Conservation (phyloP, 2,113 vertebrate genomes). For the Brachyistius frenatus region DNA sequence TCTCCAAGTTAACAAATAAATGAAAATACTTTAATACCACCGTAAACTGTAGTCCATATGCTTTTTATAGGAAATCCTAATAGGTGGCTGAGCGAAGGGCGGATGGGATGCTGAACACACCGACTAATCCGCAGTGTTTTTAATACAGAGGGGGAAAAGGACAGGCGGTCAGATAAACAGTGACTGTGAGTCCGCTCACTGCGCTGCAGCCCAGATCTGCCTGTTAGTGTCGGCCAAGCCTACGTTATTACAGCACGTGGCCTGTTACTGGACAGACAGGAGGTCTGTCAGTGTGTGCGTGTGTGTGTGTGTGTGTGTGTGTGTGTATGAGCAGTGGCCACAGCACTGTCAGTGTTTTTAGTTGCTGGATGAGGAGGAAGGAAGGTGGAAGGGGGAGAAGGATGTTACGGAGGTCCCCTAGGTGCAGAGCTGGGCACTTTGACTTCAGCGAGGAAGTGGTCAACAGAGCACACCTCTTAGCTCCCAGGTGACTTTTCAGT, state of each 20-base stretch:
- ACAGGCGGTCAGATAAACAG: constrained; percentile 70
- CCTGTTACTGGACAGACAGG: constrained; percentile 38
- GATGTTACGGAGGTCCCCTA: constrained; percentile 76
- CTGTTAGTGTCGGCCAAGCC: constrained; percentile 51
- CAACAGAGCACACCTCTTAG: constrained; percentile 54
- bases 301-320: constrained; percentile 1
- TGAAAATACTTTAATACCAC: background rate
- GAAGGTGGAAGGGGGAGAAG: constrained; percentile 34
- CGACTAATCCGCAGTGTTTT: constrained; percentile 68
- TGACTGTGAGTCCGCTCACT: constrained; percentile 45
- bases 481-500: constrained; percentile 65
- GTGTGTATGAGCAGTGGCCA: constrained; percentile 22
- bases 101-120: constrained; percentile 24
- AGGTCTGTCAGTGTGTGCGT: background rate
- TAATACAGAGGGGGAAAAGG: constrained; percentile 54
- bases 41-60: background rate
- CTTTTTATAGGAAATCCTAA: constrained; percentile 6
- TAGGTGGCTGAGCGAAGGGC: constrained; percentile 12
- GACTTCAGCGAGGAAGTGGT: constrained; percentile 83
- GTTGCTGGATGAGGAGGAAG: constrained; percentile 29
- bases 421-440: constrained; percentile 76
- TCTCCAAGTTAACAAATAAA: constrained; percentile 2
- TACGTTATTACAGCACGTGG: constrained; percentile 39
- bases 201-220: constrained; percentile 64
- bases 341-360: constrained; percentile 17